Conservation (phyloP, 2,113 vertebrate genomes). For the Pluvianellus socialis region DNA sequence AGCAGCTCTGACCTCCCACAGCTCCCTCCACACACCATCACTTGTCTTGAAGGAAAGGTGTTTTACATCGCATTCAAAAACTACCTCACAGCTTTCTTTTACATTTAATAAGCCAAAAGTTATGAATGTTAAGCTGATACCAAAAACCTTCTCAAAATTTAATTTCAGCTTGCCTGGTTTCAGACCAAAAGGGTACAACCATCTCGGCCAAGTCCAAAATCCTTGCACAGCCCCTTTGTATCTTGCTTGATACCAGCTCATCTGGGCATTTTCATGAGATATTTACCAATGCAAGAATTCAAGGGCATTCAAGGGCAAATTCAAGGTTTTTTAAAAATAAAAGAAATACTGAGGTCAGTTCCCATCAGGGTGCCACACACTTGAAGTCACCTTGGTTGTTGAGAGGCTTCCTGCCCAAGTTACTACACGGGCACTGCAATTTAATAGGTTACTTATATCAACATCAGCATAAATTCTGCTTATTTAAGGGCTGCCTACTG, state of each 20-base stretch:
- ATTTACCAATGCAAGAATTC: background rate
- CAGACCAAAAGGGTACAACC: background rate
- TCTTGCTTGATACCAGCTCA: background rate
- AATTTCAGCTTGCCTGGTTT: background rate
- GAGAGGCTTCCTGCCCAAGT: background rate
- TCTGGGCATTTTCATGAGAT: fast-evolving
- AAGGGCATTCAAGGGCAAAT: no score
- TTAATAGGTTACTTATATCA: background rate
- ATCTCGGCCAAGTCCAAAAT: background rate
- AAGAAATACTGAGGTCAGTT: background rate
- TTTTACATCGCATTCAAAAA: background rate
- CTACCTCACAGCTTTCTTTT: background rate
- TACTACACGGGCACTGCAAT: background rate
- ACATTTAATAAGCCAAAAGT: background rate
- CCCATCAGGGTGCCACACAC: background rate
- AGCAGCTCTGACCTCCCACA: background rate
- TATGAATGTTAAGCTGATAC: background rate
- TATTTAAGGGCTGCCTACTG: background rate
- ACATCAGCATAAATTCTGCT: background rate
- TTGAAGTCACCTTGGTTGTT: background rate
- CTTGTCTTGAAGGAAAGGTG: background rate
- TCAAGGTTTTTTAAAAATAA: background rate
- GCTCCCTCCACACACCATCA: background rate
- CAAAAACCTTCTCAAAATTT: background rate
- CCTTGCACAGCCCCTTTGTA: background rate